Evolutionary conservation across 2,888 invertebrate species (phyloP).

Genomic region (Pachymerium ferrugineum): DNA sequence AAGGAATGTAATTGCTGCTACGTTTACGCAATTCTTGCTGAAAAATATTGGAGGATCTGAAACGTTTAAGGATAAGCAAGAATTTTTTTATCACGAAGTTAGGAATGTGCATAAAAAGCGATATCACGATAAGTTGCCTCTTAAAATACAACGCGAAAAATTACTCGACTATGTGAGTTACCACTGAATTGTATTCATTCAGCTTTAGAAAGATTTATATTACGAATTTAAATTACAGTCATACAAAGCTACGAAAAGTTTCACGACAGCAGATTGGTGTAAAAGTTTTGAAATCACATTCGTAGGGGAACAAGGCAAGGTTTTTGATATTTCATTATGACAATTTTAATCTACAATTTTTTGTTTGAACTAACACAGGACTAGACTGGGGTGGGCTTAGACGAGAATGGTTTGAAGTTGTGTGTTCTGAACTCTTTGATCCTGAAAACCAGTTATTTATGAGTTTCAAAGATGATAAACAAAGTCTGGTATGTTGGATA

Average conservation of each 20-base stretch:
- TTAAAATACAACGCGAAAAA: slow-evolving; percentile 75
- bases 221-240: slow-evolving; percentile 49
- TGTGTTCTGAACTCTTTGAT: slow-evolving; percentile 82
- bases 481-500: slow-evolving; percentile 63
- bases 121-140: slow-evolving; percentile 74
- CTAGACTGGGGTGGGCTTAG: slow-evolving; percentile 91
- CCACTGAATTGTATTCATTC: not conserved
- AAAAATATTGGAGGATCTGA: slow-evolving; percentile 94
- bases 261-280: slow-evolving; percentile 87
- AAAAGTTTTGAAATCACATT: slow-evolving; percentile 88
- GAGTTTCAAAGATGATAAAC: slow-evolving; percentile 76
- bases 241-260: slow-evolving; percentile 78
- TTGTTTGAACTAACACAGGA: slow-evolving; percentile 59
- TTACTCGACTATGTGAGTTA: slow-evolving; percentile 65
- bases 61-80: slow-evolving; percentile 69
- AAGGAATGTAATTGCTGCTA: slow-evolving; percentile 84
- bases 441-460: slow-evolving; percentile 71
- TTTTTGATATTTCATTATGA: slow-evolving; percentile 8
- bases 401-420: slow-evolving; percentile 88
- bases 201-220: not conserved
- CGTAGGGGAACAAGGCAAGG: slow-evolving; percentile 81
- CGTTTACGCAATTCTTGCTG: slow-evolving; percentile 81
- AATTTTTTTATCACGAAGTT: slow-evolving; percentile 74
- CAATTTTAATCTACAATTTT: not conserved
- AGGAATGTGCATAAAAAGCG: slow-evolving; percentile 80